Conservation (phyloP, 2,888 invertebrate species). For the Rhagium mordax region DNA sequence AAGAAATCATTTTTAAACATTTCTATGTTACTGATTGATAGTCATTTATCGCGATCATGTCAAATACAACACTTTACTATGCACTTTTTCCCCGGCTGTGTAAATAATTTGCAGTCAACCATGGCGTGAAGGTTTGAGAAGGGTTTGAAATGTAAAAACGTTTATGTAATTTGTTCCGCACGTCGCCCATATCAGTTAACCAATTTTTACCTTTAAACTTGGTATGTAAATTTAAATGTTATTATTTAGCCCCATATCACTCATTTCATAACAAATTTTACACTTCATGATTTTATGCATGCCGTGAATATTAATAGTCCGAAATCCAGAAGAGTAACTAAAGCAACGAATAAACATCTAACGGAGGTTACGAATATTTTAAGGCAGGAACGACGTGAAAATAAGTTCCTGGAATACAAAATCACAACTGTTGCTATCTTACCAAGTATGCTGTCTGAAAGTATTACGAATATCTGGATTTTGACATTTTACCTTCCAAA, state of each 20-base stretch:
- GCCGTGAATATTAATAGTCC: not conserved
- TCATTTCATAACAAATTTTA: not conserved
- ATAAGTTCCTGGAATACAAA: not conserved
- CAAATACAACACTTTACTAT: not conserved
- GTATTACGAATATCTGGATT: no score
- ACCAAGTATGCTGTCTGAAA: no score
- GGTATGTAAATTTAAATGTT: not conserved
- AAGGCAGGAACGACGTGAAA: not conserved
- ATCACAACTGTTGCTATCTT: not conserved
- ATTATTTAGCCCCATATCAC: not conserved
- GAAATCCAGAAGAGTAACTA: not conserved
- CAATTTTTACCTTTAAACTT: not conserved
- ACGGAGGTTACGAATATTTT: not conserved
- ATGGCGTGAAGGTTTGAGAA: not conserved
- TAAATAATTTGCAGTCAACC: not conserved
- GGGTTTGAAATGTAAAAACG: constrained; percentile 12
- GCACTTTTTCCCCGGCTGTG: not conserved
- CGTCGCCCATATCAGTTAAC: not conserved
- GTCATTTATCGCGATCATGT: no score
- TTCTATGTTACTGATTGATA: no score
- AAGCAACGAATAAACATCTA: not conserved
- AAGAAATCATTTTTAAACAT: no score
- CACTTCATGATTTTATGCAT: not conserved
- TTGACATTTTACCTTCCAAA: no score
- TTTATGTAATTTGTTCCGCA: constrained; percentile 7